These are phyloP conservation scores for Gryon sp. DNA, from an alignment of 1,140 invertebrate genomes.

Conservation along the genomic window DNA sequence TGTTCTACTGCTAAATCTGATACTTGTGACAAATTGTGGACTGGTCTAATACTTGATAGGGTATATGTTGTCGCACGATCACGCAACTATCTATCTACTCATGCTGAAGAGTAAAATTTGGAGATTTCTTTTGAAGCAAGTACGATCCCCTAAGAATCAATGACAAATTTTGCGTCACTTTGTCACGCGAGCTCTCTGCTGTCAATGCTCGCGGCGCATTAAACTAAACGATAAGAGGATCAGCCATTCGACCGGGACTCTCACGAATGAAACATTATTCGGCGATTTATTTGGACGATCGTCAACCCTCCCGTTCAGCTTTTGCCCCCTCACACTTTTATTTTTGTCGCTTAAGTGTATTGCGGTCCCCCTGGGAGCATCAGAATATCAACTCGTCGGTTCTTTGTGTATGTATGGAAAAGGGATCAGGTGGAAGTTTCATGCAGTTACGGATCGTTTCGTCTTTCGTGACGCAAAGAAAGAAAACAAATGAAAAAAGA, in stretches of 20 bases:
- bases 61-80: too few species aligned
- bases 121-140: background rate
- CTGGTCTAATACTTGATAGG: too few species aligned
- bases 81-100: too few species aligned
- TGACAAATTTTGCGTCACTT: constrained; percentile 43
- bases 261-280: constrained; percentile 55
- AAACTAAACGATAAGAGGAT: constrained; percentile 48
- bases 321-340: constrained; percentile 17
- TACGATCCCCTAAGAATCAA: constrained; percentile 15
- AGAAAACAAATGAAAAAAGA: background rate
- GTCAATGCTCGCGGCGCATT: constrained; percentile 31
- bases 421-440: constrained; percentile 60
- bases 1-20: too few species aligned
- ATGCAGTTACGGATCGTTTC: constrained; percentile 66
- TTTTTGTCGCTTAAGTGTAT: constrained; percentile 66
- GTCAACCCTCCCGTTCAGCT: constrained; percentile 20
- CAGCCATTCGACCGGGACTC: constrained; percentile 28
- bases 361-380: constrained; percentile 64
- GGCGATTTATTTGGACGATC: constrained; percentile 45
- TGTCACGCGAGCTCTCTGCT: constrained; percentile 31
- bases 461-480: constrained; percentile 9
- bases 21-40: too few species aligned
- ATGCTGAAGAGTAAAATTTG: too few species aligned
- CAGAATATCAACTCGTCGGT: constrained; percentile 48
- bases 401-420: constrained; percentile 42